Evolutionary conservation across 2,797 vertebrate genomes (phyloP).

Genomic region (Molossus alvarezi): DNA sequence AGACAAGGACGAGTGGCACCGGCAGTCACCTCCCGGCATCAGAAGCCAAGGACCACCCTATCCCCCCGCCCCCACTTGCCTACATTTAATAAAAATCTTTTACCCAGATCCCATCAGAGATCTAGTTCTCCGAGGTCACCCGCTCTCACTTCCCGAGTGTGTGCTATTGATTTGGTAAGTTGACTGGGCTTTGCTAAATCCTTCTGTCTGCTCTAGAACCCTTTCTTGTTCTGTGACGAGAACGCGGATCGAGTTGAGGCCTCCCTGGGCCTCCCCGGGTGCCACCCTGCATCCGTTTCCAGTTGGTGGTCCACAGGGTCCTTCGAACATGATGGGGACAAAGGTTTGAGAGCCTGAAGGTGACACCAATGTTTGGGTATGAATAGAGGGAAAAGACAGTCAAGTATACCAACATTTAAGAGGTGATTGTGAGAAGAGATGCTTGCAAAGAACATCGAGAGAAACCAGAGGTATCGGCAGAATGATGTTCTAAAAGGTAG

Average conservation of each 20-base stretch:
- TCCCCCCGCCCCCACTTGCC: not conserved
- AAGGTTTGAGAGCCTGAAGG: not conserved
- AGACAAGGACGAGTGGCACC: not conserved
- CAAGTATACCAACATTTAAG: not conserved
- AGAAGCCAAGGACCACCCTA: not conserved
- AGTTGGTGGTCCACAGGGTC: not conserved
- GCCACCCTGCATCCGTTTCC: not conserved
- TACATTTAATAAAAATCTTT: not conserved
- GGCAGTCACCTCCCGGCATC: not conserved
- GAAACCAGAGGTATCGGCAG: not conserved
- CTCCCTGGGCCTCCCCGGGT: not conserved
- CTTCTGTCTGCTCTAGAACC: not conserved
- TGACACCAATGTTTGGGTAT: not conserved
- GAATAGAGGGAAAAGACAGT: not conserved
- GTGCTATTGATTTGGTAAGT: not conserved
- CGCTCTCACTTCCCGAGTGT: not conserved
- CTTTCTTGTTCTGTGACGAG: not conserved
- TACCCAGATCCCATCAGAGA: not conserved
- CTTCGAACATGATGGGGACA: not conserved
- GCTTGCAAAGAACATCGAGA: not conserved
- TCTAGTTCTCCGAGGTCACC: not conserved
- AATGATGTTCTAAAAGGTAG: not conserved
- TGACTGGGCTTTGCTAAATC: not conserved
- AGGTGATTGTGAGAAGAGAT: not conserved
- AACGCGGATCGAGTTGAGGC: not conserved